These are phyloP conservation scores for Xiphydria camelus DNA, from an alignment of 2,888 invertebrate species.

Conservation along the genomic window DNA sequence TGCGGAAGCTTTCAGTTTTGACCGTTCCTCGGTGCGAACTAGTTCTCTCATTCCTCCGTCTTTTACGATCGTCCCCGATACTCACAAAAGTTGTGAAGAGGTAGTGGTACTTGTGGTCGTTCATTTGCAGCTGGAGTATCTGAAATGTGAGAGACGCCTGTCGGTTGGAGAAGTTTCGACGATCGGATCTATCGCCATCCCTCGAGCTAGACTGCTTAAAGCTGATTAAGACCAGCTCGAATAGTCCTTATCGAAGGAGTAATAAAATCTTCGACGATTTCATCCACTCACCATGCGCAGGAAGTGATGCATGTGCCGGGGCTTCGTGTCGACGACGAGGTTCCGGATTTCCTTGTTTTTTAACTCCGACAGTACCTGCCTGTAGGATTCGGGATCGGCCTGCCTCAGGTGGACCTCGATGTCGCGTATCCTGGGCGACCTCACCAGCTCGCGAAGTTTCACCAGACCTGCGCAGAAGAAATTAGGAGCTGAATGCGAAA, in stretches of 20 bases:
- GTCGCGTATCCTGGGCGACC: slow-evolving; percentile 64
- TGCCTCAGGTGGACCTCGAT: slow-evolving; percentile 73
- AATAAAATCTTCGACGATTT: neutral
- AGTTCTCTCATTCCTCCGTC: no score
- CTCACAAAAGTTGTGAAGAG: slow-evolving; percentile 74
- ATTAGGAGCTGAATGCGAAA: no score
- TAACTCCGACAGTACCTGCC: slow-evolving; percentile 71
- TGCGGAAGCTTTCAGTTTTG: no score
- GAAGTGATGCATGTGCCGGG: slow-evolving; percentile 72
- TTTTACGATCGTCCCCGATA: no score
- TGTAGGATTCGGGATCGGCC: slow-evolving; percentile 68
- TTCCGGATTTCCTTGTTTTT: slow-evolving; percentile 78
- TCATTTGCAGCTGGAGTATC: slow-evolving; percentile 82
- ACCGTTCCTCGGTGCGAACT: no score
- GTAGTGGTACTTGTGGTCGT: slow-evolving; percentile 83
- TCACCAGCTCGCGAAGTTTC: slow-evolving; percentile 72
- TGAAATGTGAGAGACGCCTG: no score
- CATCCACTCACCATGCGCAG: slow-evolving; percentile 70
- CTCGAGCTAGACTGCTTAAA: no score
- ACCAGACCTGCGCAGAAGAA: slow-evolving; percentile 64
- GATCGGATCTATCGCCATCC: no score
- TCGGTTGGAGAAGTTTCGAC: no score
- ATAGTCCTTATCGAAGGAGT: no score
- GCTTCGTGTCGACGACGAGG: slow-evolving; percentile 75
- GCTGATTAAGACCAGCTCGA: no score